These are phyloP conservation scores for Octonoba sinensis DNA, from an alignment of 2,888 invertebrate genomes.

Conservation along the genomic window DNA sequence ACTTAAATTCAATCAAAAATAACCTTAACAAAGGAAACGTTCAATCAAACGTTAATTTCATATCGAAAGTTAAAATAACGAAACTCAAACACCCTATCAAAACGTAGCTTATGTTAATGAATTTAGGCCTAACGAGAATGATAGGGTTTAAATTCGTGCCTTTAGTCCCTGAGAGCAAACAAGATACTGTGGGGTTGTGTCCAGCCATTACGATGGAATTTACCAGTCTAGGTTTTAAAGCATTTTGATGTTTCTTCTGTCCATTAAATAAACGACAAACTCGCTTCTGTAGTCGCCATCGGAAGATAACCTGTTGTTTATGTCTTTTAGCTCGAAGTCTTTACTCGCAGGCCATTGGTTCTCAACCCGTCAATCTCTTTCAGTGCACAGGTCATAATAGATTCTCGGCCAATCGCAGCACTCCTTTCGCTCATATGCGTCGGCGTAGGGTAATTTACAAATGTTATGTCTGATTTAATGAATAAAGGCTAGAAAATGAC, in stretches of 20 bases:
- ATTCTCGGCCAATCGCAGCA: slow-evolving; percentile 53
- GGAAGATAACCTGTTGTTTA: slow-evolving; percentile 65
- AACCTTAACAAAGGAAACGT: too few relatives aligned
- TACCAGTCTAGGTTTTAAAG: slow-evolving; percentile 64
- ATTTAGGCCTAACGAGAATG: slow-evolving; percentile 47
- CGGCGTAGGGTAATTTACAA: slow-evolving; percentile 56
- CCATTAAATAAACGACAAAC: slow-evolving; percentile 64
- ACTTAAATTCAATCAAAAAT: too few relatives aligned
- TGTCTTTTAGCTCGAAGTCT: slow-evolving; percentile 42
- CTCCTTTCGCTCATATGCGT: slow-evolving; percentile 46
- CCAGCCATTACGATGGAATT: slow-evolving; percentile 62
- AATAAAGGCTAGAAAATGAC: slow-evolving; percentile 47
- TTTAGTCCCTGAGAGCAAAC: slow-evolving; percentile 50
- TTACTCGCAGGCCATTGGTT: slow-evolving; percentile 60
- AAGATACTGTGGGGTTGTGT: slow-evolving; percentile 53
- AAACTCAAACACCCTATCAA: too few relatives aligned
- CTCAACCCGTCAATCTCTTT: slow-evolving; percentile 52
- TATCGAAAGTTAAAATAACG: too few relatives aligned
- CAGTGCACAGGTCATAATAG: slow-evolving; percentile 60
- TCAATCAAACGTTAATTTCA: too few relatives aligned
- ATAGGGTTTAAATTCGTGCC: slow-evolving; percentile 55
- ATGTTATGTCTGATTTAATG: slow-evolving; percentile 60
- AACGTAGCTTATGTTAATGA: too few relatives aligned
- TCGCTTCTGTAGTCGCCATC: slow-evolving; percentile 60
- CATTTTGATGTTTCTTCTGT: slow-evolving; percentile 63